A percentile compares a stretch with the other conserved stretches of the same genome.
Conservation (phyloP, 2,888 invertebrate species). For the Noctua janthe region DNA sequence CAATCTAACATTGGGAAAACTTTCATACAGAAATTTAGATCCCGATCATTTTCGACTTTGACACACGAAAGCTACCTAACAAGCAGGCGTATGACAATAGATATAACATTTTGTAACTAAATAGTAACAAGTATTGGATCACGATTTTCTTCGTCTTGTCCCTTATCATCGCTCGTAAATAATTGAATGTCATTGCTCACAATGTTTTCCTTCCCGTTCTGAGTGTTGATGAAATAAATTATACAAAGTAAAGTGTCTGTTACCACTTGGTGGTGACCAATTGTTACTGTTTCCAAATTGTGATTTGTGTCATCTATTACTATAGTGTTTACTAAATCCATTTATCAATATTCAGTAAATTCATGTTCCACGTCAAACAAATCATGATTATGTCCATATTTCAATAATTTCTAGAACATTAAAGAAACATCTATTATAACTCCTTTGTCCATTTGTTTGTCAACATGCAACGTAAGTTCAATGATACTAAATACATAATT, state of each 20-base stretch:
- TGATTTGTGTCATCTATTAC: neutral
- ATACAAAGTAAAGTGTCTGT: neutral
- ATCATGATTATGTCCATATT: constrained; percentile 10
- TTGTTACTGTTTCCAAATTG: neutral
- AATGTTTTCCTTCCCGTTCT: neutral
- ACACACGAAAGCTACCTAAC: too few relatives aligned
- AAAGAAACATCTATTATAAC: constrained; percentile 6
- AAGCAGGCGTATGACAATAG: too few relatives aligned
- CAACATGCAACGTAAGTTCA: constrained; percentile 59
- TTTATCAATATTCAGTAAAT: constrained; percentile 25
- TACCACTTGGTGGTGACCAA: neutral
- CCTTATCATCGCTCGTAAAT: too few relatives aligned
- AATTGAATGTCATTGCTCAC: too few relatives aligned
- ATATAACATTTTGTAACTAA: too few relatives aligned
- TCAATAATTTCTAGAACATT: constrained; percentile 42
- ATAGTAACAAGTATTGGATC: too few relatives aligned
- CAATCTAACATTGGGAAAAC: too few relatives aligned
- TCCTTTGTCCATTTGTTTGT: constrained; percentile 42
- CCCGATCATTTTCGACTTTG: too few relatives aligned
- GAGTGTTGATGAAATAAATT: neutral
- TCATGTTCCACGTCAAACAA: constrained; percentile 12
- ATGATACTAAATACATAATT: constrained; percentile 51
- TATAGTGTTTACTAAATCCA: constrained; percentile 15
- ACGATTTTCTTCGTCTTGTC: too few relatives aligned
- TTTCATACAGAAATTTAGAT: too few relatives aligned